Conservation (phyloP, 2,797 vertebrate species). For the Avahi laniger region DNA sequence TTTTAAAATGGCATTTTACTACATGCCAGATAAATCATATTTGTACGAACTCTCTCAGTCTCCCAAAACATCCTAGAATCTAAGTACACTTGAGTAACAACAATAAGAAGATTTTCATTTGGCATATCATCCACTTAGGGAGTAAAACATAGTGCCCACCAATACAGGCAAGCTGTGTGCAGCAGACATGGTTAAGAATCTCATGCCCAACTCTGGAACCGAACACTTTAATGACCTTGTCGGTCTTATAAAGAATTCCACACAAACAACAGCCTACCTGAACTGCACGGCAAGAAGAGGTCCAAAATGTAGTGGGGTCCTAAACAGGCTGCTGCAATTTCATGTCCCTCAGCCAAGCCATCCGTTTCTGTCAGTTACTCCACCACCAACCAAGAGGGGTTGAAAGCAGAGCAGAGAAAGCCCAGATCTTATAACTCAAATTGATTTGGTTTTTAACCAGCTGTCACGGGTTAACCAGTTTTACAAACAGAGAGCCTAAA, state of each 20-base stretch:
- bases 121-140: background rate
- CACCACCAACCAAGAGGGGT: constrained; percentile 57
- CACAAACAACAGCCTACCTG: constrained; percentile 81
- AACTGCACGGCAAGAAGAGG: constrained; percentile 52
- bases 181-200: background rate
- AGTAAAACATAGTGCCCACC: background rate
- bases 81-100: background rate
- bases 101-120: background rate
- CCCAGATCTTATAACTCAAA: constrained; percentile 70
- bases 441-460: constrained; percentile 68
- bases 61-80: background rate
- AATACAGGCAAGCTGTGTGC: background rate
- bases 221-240: background rate
- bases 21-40: background rate
- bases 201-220: background rate
- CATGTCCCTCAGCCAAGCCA: constrained; percentile 59
- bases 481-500: constrained; percentile 60
- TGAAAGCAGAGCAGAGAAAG: constrained; percentile 67
- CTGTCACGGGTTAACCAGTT: constrained; percentile 64
- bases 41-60: background rate
- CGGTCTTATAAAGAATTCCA: constrained; percentile 13
- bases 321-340: constrained; percentile 54
- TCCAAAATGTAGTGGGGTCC: constrained; percentile 65
- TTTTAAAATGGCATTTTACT: constrained; percentile 3
- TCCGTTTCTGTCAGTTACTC: constrained; percentile 57